Percentiles rank a stretch among this genome's conserved stretches.
phyloP scores from a whole-genome alignment of 2,888 invertebrate species.

The Limulus polyphemus region DNA sequence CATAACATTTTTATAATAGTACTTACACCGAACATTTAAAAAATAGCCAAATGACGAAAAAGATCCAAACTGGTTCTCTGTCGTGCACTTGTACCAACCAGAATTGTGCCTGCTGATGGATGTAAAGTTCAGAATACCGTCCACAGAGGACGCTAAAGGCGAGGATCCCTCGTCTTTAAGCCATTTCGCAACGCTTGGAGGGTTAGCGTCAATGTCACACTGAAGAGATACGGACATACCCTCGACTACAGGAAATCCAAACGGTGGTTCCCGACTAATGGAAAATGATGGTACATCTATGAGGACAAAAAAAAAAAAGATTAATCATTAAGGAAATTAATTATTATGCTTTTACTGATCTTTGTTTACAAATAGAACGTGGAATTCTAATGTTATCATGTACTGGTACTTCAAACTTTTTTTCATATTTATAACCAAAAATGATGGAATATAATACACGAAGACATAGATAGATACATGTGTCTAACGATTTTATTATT shows the following conservation, averaged over 20 bases:
- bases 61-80: slow-evolving; percentile 59
- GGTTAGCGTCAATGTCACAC: slow-evolving; percentile 88
- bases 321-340: not conserved
- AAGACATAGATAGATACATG: too few species aligned
- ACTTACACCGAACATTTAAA: slow-evolving; percentile 76
- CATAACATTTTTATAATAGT: slow-evolving; percentile 11
- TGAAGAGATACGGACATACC: slow-evolving; percentile 77
- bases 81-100: slow-evolving; percentile 86
- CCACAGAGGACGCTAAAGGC: slow-evolving; percentile 5
- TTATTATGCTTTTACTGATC: not conserved
- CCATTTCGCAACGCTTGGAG: slow-evolving; percentile 72
- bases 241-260: slow-evolving; percentile 74
- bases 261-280: slow-evolving; percentile 83
- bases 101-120: slow-evolving; percentile 64
- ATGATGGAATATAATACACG: too few species aligned
- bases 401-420: too few species aligned
- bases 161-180: slow-evolving; percentile 42
- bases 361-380: not conserved
- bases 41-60: slow-evolving; percentile 84
- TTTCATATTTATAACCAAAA: too few species aligned
- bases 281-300: slow-evolving; percentile 83
- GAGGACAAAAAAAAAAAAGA: slow-evolving; percentile 23
- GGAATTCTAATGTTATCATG: too few species aligned
- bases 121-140: slow-evolving; percentile 69
- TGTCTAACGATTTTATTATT: too few species aligned